Base-by-base conservation (phyloP, 2,797 vertebrate genomes). In the Phrynocephalus forsythii region DNA sequence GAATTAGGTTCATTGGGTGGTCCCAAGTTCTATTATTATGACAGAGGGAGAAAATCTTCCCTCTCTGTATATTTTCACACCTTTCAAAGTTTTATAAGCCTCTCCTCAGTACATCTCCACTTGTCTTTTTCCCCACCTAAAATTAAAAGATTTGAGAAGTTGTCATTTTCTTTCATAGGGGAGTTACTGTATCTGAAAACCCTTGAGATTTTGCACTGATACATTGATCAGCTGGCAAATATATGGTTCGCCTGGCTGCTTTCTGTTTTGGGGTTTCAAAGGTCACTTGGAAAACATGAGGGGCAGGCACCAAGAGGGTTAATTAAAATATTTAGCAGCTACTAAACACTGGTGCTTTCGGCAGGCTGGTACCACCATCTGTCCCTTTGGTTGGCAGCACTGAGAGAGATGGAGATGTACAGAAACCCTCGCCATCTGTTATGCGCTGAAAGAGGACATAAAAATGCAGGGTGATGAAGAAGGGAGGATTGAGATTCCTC, bases 241-340 rank as follows among this genome's bases (percentile, higher is more conserved):
- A 28, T 5, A 1, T 67, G 24, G 52, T 52, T 77, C 28, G 28
- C 22, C 63, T 26, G 63, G 24, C 9, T 60, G 52, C 67, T 0
- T 75, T 0, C 75, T 79, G 66, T 56, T 66, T 69, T 60, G 60
- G 63, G 48, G 73, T 56, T 56, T 30, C 50, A 60, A n/a, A 63
- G 66, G 66, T 30, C 52, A 71, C 24, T 44, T 50, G 6, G 73
- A 69, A 63, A 30, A 66, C 71, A 78, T n/a, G 24, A 77, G 72
- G 48, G 63, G 50, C 63, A 78, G 66, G 73, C 66, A 83, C 67
- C 50, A 72, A 69, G 50, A 48, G 48, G 66, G 22, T 83, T 83
- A 83, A 88, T 88, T 79, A 78, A 79, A 83, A 88, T 38, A 72
- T 88, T 87, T 87, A 83, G 67, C 73, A 48, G 50, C 60, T 71